Evolutionary conservation across 2,113 vertebrate genomes (phyloP).

Genomic region (Cynocephalus volans): DNA sequence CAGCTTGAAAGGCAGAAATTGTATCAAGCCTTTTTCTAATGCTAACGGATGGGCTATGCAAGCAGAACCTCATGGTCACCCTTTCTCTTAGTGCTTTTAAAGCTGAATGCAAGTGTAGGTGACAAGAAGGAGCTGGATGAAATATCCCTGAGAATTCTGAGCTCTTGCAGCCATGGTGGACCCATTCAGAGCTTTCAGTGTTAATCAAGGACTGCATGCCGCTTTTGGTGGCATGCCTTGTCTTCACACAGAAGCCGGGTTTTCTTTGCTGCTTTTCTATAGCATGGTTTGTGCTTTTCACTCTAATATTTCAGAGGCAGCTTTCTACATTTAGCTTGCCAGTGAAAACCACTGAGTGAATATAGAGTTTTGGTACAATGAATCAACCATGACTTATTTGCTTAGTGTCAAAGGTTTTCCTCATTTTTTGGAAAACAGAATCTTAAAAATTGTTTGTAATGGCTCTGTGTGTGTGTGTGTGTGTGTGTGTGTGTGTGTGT

Average conservation of each 20-base stretch:
- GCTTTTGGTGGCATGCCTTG: neutral
- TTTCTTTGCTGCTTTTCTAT: neutral
- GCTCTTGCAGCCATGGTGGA: neutral
- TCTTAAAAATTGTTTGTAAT: slow-evolving; percentile 9
- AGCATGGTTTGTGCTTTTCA: neutral
- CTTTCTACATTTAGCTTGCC: neutral
- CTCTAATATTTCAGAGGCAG: neutral
- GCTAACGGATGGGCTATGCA: neutral
- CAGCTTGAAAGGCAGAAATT: neutral
- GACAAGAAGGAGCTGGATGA: neutral
- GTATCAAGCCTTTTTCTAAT: neutral
- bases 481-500: neutral
- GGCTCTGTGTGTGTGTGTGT: neutral
- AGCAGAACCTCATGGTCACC: neutral
- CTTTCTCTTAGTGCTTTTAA: neutral
- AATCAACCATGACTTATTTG: neutral
- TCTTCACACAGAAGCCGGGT: too few relatives aligned
- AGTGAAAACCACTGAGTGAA: neutral
- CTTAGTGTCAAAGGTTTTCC: neutral
- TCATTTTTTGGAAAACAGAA: neutral
- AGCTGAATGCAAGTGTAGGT: neutral
- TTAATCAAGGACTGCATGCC: neutral
- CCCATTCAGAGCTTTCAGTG: neutral
- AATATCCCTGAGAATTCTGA: neutral
- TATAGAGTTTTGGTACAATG: neutral